Base-by-base conservation (phyloP, 2,888 invertebrate genomes). In the Hydrotaea diabolus region DNA sequence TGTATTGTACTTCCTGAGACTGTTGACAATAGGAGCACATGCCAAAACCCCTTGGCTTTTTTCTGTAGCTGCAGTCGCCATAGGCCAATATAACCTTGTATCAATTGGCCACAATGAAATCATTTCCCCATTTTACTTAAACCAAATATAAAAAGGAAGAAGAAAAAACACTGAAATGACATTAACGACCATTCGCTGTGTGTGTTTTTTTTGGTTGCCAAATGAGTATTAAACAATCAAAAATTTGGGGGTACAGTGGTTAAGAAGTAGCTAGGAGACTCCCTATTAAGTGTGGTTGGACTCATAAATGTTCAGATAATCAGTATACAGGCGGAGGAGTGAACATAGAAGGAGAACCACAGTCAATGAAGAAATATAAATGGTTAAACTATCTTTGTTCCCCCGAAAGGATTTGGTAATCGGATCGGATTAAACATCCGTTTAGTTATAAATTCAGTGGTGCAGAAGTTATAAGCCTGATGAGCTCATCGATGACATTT, bases 41-140 rank as follows among this genome's bases (percentile, higher is more conserved):
- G 69, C 69, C 69, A 69, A 69, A 57, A 69, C 39, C 23, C 39
- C 62, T 31, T 26, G 69, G 46, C 8, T 66, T 19, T 39, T 64
- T 49, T 36, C 59, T 3, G 26, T 66, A 17, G 19, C 21, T 46
- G n/a, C 31, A 4, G 49, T 36, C 19, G 76, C 77, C 72, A 64
- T 57, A 46, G 72, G 75, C 43, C 74, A 75, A 46, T 36, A 77
- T 53, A 80, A 77, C 62, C 80, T 59, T 71, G 73, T 64, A 69
- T 75, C 74, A 77, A 75, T 80, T 80, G 77, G 75, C 71, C 69
- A 77, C 80, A 71, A 64, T 77, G 39, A 80, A 71, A 75, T 77
- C 77, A 64, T 78, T 77, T 80, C 23, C 36, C 49, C 55, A 77
- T 46, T 66, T 77, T 77, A 62, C 26, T 62, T 59, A 59, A 59